Percentiles rank a stretch among this genome's conserved stretches.
Conservation (phyloP, 2,113 vertebrate genomes). For the Rhea americana region DNA sequence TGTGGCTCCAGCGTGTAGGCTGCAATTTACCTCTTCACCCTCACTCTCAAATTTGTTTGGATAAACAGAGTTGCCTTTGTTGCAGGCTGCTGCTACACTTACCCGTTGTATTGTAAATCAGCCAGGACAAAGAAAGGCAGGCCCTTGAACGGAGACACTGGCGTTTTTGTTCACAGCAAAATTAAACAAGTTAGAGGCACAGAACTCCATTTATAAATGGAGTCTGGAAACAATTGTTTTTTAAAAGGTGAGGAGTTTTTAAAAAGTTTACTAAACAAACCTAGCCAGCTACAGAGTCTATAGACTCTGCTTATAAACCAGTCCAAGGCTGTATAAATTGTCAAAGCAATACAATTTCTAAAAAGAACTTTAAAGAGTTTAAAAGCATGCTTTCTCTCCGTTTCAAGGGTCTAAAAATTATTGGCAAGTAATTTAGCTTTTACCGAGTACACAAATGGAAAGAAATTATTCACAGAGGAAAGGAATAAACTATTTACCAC, state of each 20-base stretch:
- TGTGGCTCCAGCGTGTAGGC: constrained; percentile 13
- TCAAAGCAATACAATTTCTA: constrained; percentile 7
- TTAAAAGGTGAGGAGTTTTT: constrained; percentile 64
- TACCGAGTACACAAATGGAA: constrained; percentile 21
- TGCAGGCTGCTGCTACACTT: constrained; percentile 43
- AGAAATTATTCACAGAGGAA: constrained; percentile 52
- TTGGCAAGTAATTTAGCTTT: constrained; percentile 33
- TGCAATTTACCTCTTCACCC: constrained; percentile 57
- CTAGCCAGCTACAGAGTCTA: constrained; percentile 6
- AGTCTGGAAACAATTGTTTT: constrained; percentile 37
- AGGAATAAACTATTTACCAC: constrained; percentile 13
- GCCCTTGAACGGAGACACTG: constrained; percentile 42
- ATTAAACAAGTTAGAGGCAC: constrained; percentile 28
- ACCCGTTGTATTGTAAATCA: constrained; percentile 53
- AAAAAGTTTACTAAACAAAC: constrained; percentile 59
- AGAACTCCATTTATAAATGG: constrained; percentile 37
- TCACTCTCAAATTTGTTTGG: constrained; percentile 58
- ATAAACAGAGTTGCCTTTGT: constrained; percentile 64
- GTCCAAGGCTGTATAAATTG: constrained; percentile 20
- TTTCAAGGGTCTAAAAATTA: constrained; percentile 44
- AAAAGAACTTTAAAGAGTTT: constrained; percentile 5
- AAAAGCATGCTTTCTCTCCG: not conserved
- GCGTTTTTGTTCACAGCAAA: constrained; percentile 49
- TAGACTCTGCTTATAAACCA: constrained; percentile 7
- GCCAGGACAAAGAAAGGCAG: constrained; percentile 22